A percentile compares a stretch with the other conserved stretches of the same genome.
phyloP scores from a whole-genome alignment of 1,140 invertebrate species.

The Anthonomus grandis region DNA sequence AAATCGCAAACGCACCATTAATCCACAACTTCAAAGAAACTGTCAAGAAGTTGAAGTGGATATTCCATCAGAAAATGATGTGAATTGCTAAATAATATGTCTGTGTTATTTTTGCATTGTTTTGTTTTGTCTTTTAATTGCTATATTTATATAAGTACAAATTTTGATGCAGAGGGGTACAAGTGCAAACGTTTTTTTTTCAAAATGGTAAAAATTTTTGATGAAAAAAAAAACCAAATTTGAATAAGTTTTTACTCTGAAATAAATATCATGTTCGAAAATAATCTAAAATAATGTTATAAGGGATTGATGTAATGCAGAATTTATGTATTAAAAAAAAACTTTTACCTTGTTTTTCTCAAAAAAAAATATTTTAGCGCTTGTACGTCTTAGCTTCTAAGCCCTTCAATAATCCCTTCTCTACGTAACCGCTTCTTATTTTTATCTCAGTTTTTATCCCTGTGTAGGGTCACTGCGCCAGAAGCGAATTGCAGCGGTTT shows the following conservation, averaged over 20 bases:
- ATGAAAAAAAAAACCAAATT: not conserved
- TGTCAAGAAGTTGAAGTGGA: not conserved
- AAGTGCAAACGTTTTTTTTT: not conserved
- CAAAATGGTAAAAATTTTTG: not conserved
- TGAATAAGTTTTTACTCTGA: too few relatives aligned
- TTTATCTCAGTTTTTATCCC: too few relatives aligned
- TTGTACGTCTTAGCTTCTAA: not conserved
- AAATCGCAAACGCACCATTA: too few relatives aligned
- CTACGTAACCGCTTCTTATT: too few relatives aligned
- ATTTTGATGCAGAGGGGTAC: too few relatives aligned
- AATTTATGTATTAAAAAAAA: too few relatives aligned
- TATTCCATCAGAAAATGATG: not conserved
- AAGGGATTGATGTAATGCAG: not conserved
- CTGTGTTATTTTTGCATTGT: not conserved
- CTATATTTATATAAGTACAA: not conserved
- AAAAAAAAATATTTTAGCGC: too few relatives aligned
- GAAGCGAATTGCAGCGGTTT: too few relatives aligned
- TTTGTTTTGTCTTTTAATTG: not conserved
- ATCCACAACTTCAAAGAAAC: not conserved
- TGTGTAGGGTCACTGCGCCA: too few relatives aligned
- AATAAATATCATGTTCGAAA: not conserved
- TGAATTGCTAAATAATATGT: not conserved
- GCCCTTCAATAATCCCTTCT: too few relatives aligned
- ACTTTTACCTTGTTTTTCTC: too few relatives aligned
- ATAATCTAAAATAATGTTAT: not conserved